These are phyloP conservation scores for Ceratotherium simum DNA, from an alignment of 2,113 vertebrate genomes.

Conservation along the genomic window DNA sequence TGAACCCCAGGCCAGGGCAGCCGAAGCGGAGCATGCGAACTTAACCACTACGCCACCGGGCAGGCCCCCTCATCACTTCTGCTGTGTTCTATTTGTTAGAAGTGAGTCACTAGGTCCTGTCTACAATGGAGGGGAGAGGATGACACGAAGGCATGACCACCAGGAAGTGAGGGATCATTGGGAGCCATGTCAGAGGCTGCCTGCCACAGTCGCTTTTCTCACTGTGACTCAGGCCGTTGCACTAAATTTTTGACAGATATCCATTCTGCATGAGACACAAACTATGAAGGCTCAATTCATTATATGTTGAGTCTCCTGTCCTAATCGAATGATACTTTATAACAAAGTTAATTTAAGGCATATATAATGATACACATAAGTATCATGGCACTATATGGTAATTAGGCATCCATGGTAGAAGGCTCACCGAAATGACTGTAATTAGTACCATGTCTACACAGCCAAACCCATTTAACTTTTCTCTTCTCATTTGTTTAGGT, in stretches of 20 bases:
- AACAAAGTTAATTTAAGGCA: conserved; percentile 52
- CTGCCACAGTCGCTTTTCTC: background rate
- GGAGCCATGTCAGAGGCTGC: background rate
- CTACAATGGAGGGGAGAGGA: rapidly evolving
- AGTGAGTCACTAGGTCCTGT: background rate
- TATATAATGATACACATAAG: background rate
- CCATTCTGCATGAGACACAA: background rate
- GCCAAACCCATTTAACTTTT: conserved; percentile 8
- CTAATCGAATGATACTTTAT: conserved; percentile 28
- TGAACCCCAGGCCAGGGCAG: too few species aligned
- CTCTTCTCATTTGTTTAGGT: background rate
- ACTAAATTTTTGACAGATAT: background rate
- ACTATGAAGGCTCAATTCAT: background rate
- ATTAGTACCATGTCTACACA: conserved; percentile 31
- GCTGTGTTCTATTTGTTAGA: background rate
- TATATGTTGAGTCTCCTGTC: background rate
- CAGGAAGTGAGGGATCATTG: background rate
- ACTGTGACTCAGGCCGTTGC: background rate
- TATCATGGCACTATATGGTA: background rate
- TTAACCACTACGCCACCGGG: too few species aligned
- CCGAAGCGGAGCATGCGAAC: too few species aligned
- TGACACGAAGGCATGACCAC: too few species aligned
- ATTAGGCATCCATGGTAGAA: conserved; percentile 2
- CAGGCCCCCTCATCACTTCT: background rate
- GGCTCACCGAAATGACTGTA: conserved; percentile 27